Base-by-base conservation (phyloP, 1,140 invertebrate genomes). In the Ceratitis capitata region DNA sequence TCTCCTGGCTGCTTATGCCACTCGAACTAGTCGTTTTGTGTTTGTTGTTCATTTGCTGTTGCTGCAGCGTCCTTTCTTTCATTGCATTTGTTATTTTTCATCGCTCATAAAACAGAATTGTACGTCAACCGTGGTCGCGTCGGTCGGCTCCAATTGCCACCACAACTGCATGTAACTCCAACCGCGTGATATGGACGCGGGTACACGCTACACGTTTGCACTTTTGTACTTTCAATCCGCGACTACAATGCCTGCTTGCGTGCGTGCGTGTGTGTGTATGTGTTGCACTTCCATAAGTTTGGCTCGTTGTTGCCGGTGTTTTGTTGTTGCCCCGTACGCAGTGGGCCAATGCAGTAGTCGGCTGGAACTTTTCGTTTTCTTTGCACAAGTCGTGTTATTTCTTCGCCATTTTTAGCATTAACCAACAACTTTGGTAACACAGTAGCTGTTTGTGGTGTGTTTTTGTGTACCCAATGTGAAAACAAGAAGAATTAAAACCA, bases 371-470 rank as follows among this genome's bases (percentile, higher is more conserved):
- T 42, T 45, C 45, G 12, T 78, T n/a, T 42, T 78, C 9, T 32
- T 64, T 47, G 35, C 16, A 45, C 35, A 78, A n/a, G 5, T 26
- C 35, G n/a, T 78, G 32, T 78, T 78, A 78, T 78, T 45, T 78
- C 45, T 78, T 78, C 69, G 69, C 69, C 39, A 78, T 78, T 78
- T 78, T 78, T 78, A 78, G 69, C n/a, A 78, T 78, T 78, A 78
- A 78, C 69, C 45, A 39, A 35, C 69, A 26, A 78, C 19, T 78
- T 78, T 78, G 45, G 69, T 39, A 78, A 39, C 69, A 78, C 69
- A 78, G 69, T 78, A 78, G 69, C 69, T 78, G 69, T 78, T 78
- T 78, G 69, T 42, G 69, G 39, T 23, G 69, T 78, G 69, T 78
- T 78, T 78, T 78, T 78, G 39, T 78, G 69, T 78, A 78, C n/a